Evolutionary conservation across 1,140 invertebrate genomes (phyloP), one percentile per base, ranked within the genome.

Genomic region (Ooceraea biroi): DNA sequence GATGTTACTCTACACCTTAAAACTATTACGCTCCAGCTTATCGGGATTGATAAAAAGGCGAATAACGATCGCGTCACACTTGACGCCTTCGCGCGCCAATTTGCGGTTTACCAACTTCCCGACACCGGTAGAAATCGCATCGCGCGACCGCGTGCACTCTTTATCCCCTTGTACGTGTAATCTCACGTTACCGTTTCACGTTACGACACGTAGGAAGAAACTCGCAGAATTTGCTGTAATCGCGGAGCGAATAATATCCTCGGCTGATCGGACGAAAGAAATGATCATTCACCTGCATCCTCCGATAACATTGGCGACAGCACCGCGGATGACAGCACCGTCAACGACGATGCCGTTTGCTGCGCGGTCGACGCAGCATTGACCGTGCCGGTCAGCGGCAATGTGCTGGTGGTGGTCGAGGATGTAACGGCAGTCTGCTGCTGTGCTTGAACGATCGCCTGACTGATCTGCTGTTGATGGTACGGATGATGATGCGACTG

Each of bases 391-490:
- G 48, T 60, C 25, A 41, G 19, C 27, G 55, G 41, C 19, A 74
- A 73, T 27, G 78, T 41, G 5, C 12, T 61, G 41, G 25, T 19
- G 22, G 58, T 25, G 22, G 10, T 78, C 25, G 80, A 74, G 5
- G 57, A 48, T 5, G 63, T 17, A 19, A 65, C 25, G 60, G 69
- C 27, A 50, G 48, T 69, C 52, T 66, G 65, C 60, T 71, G 83
- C 22, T 80, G 74, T 7, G 60, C 27, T 60, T 76, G 71, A 41
- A 68, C 63, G 41, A 78, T 57, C 19, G 73, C 58, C 36, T 77
- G 82, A 78, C 41, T 83, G 27, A 83, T 74, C n/a, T 80, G 76
- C 50, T 78, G 74, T 17, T 78, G 76, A 30, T 78, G 76, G 12
- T 78, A 69, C 36, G 76, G 30, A 69, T 78, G 76, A 78, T 78